These are phyloP conservation scores for Vulpes lagopus DNA, from an alignment of 2,113 vertebrate genomes.

Conservation along the genomic window DNA sequence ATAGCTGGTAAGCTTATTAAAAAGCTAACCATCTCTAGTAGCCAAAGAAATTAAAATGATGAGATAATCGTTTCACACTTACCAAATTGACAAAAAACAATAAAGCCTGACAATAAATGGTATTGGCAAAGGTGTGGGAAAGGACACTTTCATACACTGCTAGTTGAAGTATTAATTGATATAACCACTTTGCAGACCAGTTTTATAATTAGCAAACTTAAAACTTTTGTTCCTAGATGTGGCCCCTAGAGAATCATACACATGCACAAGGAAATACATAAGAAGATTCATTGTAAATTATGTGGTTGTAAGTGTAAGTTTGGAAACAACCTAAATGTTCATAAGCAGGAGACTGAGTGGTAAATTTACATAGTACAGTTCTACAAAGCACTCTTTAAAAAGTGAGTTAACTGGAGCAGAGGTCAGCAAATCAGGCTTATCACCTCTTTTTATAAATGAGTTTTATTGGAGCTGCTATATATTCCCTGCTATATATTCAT, in stretches of 20 bases:
- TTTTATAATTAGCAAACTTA: constrained; percentile 18
- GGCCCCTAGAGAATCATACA: not conserved
- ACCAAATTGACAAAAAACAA: not conserved
- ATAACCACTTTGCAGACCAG: not conserved
- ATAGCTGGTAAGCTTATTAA: not conserved
- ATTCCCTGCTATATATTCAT: not conserved
- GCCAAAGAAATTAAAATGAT: not conserved
- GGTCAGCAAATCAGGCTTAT: not conserved
- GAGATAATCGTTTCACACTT: not conserved
- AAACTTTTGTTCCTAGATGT: constrained; percentile 20
- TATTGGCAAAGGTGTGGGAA: not conserved
- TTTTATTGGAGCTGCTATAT: not conserved
- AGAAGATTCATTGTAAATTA: not conserved
- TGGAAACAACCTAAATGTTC: not conserved
- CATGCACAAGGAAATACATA: not conserved
- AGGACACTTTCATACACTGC: not conserved
- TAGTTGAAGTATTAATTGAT: not conserved
- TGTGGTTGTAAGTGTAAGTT: not conserved
- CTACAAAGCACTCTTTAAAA: not conserved
- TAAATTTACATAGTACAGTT: not conserved
- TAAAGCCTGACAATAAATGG: not conserved
- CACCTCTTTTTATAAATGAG: not conserved
- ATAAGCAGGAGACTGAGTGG: not conserved
- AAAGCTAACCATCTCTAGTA: not conserved
- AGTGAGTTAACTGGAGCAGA: not conserved